Conservation (phyloP, 1,140 invertebrate genomes). For the Monomorium pharaonis region DNA sequence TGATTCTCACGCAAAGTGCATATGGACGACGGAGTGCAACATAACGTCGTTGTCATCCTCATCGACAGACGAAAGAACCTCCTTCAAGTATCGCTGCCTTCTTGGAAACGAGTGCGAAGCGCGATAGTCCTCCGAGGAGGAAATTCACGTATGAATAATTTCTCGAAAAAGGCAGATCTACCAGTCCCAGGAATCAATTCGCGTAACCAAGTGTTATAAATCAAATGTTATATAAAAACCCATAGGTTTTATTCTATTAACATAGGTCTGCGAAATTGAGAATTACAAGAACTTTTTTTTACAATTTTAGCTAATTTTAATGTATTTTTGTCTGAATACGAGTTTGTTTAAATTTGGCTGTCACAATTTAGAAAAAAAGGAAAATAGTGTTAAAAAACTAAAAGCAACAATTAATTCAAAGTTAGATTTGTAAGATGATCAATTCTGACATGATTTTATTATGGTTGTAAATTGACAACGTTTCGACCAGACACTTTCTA, state of each 20-base stretch:
- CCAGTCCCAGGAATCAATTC: neutral
- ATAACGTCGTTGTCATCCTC: neutral
- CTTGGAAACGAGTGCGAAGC: neutral
- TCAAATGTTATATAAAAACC: neutral
- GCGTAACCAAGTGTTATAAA: neutral
- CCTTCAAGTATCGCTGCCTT: conserved; percentile 29
- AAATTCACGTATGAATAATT: conserved; percentile 32
- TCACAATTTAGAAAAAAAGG: no score
- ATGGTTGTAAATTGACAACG: no score
- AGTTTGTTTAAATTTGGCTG: no score
- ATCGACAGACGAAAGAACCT: conserved; percentile 2
- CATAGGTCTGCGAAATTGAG: no score
- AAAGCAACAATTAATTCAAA: no score
- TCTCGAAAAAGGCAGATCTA: neutral
- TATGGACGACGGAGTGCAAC: conserved; percentile 18
- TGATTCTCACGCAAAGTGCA: conserved; percentile 15
- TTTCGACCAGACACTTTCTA: no score
- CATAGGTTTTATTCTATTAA: neutral
- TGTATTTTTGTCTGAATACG: no score
- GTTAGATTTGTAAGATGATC: no score
- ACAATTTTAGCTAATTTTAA: no score
- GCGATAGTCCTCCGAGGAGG: neutral
- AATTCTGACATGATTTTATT: no score
- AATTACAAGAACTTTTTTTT: no score
- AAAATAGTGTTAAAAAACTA: no score